Base-by-base conservation (phyloP, 2,888 invertebrate genomes). In the Morpho helenor region DNA sequence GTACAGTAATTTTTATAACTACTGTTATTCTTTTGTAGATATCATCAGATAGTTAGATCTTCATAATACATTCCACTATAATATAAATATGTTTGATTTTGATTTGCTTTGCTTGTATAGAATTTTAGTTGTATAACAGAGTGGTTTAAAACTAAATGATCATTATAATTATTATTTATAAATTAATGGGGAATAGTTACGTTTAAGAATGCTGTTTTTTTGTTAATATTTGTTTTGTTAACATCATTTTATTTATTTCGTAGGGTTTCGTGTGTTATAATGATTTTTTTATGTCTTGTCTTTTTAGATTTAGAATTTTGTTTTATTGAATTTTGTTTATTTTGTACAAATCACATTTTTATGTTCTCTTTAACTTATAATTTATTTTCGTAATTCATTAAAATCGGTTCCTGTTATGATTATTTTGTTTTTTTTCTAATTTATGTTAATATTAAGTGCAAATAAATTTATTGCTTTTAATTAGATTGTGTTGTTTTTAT, bases 381-480 rank as follows among this genome's bases (percentile, higher is more conserved):
- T 65, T 70, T 75, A 73, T 74, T 75, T 72, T 74, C 56, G 50
- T 71, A 74, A 74, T 72, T 75, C 64, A 62, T 66, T 68, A 72
- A 66, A 74, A 74, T 75, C 84, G 79, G 86, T 87, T 87, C 85
- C 84, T 87, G 88, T 88, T 92, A 91, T 88, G 89, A 91, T 91
- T 91, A 89, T 91, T 91, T 89, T 77, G 86, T 89, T 87, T 68
- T 59, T 66, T 64, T 64, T 84, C 72, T 82, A 79, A 84, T 84
- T 84, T 85, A 82, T 84, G 81, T 86, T 81, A 74, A 72, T 76
- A 70, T 77, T 83, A 83, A 79, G 79, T 78, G 82, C 89, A 91
- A 88, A 87, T 86, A 88, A 86, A 86, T 85, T 84, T 85, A 86
- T 89, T 82, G 88, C 87, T 88, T 87, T 82, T 81, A 75, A 72